Base-by-base conservation (phyloP, 2,797 vertebrate species). In the Phrynocephalus vlangalii region DNA sequence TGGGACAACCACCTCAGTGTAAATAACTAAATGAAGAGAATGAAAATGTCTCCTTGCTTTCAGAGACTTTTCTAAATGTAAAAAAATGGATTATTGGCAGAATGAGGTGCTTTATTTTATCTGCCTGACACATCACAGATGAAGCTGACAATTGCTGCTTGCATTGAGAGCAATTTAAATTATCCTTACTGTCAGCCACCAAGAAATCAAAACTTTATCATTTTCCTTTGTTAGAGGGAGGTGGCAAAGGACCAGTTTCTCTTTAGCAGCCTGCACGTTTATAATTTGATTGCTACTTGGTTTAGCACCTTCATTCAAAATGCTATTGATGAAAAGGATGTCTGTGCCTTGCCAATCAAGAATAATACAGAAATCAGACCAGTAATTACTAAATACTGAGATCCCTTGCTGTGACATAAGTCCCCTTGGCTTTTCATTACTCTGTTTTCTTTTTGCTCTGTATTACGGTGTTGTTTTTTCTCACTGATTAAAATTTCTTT, bases 391-490 rank as follows among this genome's bases (percentile, higher is more conserved):
- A 24, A 77, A 86, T 38, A 8, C 38, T 80, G 30, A 76, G 50
- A 86, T 63, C n/a, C 38, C 87, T 80, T 86, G 50, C 68, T 86
- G 70, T 75, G 81, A 77, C 13, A 70, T 63, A 77, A 50, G 50
- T 83, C 76, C 75, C 87, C 52, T 68, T 83, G 60, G 56, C 68
- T 85, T 44, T 44, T 33, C 44, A 82, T 70, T 85, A 48, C 16
- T 84, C 50, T 24, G 30, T 22, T 71, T 79, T 56, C 66, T 20
- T 72, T 85, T 82, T 73, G 84, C 33, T 78, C 52, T 56, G 52
- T 79, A 79, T 79, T 79, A 71, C n/a, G 79, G 66, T 79, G 44
- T 86, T 87, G 63, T 87, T 66, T 87, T 79, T 88, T 82, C 71
- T 63, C n/a, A 13, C 88, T 75, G 56, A 84, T 84, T 81, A 76